Conservation (phyloP, 2,888 invertebrate genomes). For the Drosophila eohydei region DNA sequence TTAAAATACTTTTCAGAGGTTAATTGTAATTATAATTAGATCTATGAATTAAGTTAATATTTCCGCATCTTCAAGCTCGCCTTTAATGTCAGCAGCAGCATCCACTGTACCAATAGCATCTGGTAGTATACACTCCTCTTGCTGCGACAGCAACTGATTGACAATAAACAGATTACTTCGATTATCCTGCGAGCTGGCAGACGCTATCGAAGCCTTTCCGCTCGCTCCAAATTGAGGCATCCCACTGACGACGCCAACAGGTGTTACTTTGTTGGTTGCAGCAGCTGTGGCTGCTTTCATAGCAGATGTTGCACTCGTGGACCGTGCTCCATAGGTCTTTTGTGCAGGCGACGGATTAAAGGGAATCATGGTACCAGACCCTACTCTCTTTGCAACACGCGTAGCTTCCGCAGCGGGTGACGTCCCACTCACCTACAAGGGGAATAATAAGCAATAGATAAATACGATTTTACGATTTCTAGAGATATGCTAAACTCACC, state of each 20-base stretch:
- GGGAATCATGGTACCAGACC: conserved; percentile 8
- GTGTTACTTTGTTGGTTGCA: background rate
- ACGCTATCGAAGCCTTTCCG: background rate
- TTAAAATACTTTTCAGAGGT: conserved; percentile 45
- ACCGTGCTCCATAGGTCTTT: conserved; percentile 16
- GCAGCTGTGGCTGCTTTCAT: background rate
- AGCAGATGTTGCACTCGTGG: background rate
- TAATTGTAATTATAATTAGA: conserved; percentile 2
- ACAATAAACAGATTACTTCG: conserved; percentile 49
- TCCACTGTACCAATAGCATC: conserved; percentile 28
- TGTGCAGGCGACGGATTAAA: conserved; percentile 11
- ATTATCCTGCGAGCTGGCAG: background rate
- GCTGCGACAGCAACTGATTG: conserved; percentile 48
- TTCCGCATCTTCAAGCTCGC: conserved; percentile 62
- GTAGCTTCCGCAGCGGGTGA: background rate
- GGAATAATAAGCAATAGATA: too few species aligned
- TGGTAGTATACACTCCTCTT: conserved; percentile 62
- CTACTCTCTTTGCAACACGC: background rate
- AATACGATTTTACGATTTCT: background rate
- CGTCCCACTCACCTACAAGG: background rate
- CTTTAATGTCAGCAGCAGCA: conserved; percentile 53
- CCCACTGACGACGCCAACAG: conserved; percentile 1
- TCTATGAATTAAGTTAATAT: conserved; percentile 22
- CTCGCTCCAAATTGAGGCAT: background rate
- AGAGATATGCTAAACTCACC: conserved; percentile 4